These are phyloP conservation scores for Archocentrus centrarchus DNA, from an alignment of 2,113 vertebrate genomes.

Conservation along the genomic window DNA sequence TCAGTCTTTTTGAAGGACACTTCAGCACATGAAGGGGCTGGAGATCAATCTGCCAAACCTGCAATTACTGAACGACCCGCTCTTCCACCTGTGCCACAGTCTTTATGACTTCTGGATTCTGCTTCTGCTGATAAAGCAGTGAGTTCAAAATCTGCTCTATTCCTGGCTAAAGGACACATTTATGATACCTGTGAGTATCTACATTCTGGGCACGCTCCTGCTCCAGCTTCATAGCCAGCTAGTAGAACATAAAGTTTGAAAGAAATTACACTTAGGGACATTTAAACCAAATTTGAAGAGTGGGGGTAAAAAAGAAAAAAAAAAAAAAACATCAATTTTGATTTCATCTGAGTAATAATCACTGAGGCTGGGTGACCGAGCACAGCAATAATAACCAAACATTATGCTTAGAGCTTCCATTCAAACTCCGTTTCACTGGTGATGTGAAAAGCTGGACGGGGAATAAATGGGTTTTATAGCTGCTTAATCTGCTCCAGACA, in stretches of 20 bases:
- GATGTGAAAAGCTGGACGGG: constrained; percentile 61
- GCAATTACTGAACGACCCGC: background rate
- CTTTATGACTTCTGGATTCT: constrained; percentile 4
- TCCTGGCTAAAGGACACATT: constrained; percentile 67
- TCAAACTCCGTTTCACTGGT: constrained; percentile 61
- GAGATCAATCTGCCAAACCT: background rate
- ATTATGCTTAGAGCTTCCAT: constrained; percentile 73
- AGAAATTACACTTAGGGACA: constrained; percentile 73
- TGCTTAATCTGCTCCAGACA: constrained; percentile 74
- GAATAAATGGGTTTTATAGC: constrained; percentile 74
- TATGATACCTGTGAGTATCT: constrained; percentile 47
- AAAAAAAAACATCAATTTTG: constrained; percentile 64
- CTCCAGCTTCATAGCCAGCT: constrained; percentile 57
- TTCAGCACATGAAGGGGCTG: background rate
- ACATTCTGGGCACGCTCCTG: constrained; percentile 59
- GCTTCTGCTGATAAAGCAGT: constrained; percentile 49
- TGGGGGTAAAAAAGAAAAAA: background rate
- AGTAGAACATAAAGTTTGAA: constrained; percentile 77
- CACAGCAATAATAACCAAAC: constrained; percentile 74
- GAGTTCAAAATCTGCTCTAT: constrained; percentile 19
- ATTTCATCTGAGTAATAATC: constrained; percentile 77
- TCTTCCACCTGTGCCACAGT: constrained; percentile 3
- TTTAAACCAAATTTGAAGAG: constrained; percentile 61
- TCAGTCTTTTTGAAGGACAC: background rate
- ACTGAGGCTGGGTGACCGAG: constrained; percentile 68